phyloP scores from a whole-genome alignment of 2,888 invertebrate species.

The Peribatodes rhomboidaria region DNA sequence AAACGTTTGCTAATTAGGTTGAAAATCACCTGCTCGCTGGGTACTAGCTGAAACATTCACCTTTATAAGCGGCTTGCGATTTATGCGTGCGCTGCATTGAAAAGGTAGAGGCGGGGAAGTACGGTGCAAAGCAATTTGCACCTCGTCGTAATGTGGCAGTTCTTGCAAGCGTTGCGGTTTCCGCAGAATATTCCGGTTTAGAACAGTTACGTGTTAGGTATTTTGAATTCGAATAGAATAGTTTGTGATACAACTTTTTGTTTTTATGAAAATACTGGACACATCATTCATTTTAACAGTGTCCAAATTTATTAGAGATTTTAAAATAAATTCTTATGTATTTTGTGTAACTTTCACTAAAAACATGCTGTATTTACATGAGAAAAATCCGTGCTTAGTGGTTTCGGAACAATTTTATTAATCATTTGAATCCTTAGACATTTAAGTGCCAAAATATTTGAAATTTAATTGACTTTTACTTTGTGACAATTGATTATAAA shows the following conservation, averaged over 20 bases:
- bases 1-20: conserved; percentile 47
- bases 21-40: conserved; percentile 50
- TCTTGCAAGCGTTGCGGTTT: conserved; percentile 30
- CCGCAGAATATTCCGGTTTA: conserved; percentile 13
- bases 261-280: too few relatives aligned
- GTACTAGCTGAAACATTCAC: conserved; percentile 65
- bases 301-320: too few relatives aligned
- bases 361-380: too few relatives aligned
- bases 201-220: conserved; percentile 12
- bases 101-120: conserved; percentile 49
- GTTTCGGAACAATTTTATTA: too few relatives aligned
- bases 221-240: conserved; percentile 9
- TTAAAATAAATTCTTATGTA: too few relatives aligned
- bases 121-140: conserved; percentile 46
- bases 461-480: too few relatives aligned
- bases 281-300: too few relatives aligned
- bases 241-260: not conserved
- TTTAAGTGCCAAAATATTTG: too few relatives aligned
- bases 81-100: conserved; percentile 59
- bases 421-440: too few relatives aligned
- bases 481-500: too few relatives aligned
- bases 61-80: conserved; percentile 70
- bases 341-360: too few relatives aligned
- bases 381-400: too few relatives aligned
- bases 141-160: conserved; percentile 28